Evolutionary conservation across 2,888 invertebrate species (phyloP).

Genomic region (Zhengitettix transpicula): DNA sequence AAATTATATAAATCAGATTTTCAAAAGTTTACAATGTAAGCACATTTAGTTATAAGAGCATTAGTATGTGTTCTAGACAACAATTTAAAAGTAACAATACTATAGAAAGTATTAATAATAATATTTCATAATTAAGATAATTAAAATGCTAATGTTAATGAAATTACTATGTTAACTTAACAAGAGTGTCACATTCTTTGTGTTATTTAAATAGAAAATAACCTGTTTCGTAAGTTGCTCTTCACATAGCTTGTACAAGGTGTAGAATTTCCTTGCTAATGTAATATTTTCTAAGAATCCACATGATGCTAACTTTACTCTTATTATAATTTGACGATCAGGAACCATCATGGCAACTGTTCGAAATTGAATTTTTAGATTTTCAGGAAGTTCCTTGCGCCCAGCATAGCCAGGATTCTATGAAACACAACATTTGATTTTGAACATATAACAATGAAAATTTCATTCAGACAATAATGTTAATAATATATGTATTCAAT

Average conservation of each 20-base stretch:
- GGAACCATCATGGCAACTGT: conserved; percentile 99
- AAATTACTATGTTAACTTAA: not conserved
- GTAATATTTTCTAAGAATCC: conserved; percentile 93
- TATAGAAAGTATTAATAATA: too few relatives aligned
- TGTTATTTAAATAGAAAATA: not conserved
- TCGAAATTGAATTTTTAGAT: conserved; percentile 92
- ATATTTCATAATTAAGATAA: not conserved
- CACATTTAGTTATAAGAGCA: too few relatives aligned
- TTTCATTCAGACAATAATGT: too few relatives aligned
- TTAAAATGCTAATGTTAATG: too few relatives aligned
- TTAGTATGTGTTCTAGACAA: too few relatives aligned
- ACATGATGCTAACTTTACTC: conserved; percentile 89
- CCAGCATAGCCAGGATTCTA: conserved; percentile 97
- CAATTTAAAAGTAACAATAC: too few relatives aligned
- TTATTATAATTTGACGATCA: conserved; percentile 89
- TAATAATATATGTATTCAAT: too few relatives aligned
- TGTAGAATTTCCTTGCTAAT: conserved; percentile 88
- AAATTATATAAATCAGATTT: too few relatives aligned
- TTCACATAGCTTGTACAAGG: conserved; percentile 89
- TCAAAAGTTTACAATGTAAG: too few relatives aligned
- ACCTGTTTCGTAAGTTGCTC: conserved; percentile 94
- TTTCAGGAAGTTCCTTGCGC: conserved; percentile 89
- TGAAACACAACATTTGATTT: conserved; percentile 11
- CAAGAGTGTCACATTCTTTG: not conserved
- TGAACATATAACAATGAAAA: too few relatives aligned